Percentiles rank a stretch among this genome's conserved stretches.
Conservation (phyloP, 37 sponge, comb jelly and placozoan species). For the Cliona cf. orientalis region DNA sequence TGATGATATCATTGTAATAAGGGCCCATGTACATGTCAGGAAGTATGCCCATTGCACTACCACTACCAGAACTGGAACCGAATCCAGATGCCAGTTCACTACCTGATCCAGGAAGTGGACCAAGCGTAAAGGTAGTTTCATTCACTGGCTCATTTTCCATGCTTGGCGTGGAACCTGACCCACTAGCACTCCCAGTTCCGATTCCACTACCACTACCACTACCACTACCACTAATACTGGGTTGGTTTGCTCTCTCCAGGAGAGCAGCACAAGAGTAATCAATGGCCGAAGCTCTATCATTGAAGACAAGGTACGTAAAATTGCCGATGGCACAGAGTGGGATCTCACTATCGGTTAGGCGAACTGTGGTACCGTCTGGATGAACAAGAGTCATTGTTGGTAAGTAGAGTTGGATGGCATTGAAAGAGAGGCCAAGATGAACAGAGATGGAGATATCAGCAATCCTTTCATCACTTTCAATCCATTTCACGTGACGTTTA, state of each 20-base stretch:
- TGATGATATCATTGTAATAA: conserved; percentile 23
- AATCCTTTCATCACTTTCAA: conserved; percentile 78
- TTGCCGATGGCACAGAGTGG: conserved; percentile 79
- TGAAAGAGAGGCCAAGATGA: conserved; percentile 63
- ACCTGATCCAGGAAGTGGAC: conserved; percentile 34
- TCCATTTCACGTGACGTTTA: conserved; percentile 39
- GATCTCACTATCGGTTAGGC: conserved; percentile 42
- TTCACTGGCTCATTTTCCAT: not conserved
- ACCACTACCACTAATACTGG: not conserved
- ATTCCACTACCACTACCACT: conserved; percentile 15
- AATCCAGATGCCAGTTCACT: not conserved
- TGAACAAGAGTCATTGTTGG: conserved; percentile 80
- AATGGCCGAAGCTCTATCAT: conserved; percentile 49
- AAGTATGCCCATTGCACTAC: not conserved
- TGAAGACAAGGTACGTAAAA: conserved; percentile 84
- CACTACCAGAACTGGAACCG: not conserved
- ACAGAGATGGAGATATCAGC: conserved; percentile 59
- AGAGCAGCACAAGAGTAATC: conserved; percentile 36
- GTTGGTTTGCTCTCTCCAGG: not conserved
- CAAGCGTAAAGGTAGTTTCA: not conserved
- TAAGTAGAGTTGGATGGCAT: conserved; percentile 42
- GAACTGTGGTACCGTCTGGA: conserved; percentile 83
- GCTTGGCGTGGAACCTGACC: not conserved
- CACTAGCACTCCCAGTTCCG: not conserved
- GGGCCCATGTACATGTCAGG: not conserved